Evolutionary conservation across 2,888 invertebrate species (phyloP).

Genomic region (Sabatieria punctata): DNA sequence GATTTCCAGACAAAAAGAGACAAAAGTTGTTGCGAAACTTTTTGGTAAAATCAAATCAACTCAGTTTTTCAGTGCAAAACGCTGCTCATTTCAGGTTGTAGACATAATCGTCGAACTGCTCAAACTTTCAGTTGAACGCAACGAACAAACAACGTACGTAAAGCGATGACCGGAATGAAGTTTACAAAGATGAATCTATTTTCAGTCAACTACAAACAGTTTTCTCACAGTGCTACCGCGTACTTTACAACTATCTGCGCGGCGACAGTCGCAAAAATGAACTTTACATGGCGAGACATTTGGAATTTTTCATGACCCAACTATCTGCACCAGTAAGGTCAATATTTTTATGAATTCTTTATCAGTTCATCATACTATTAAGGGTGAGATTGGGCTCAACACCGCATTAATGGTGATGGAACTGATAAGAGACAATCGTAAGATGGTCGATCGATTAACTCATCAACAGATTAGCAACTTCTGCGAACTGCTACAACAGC

Average conservation of each 20-base stretch:
- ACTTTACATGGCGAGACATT: slow-evolving; percentile 33
- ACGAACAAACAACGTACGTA: too few species aligned
- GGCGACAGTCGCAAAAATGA: slow-evolving; percentile 34
- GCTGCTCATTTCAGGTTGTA: slow-evolving; percentile 23
- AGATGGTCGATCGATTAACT: slow-evolving; percentile 32
- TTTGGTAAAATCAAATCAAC: slow-evolving; percentile 20
- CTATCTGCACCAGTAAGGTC: too few species aligned
- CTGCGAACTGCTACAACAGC: slow-evolving; percentile 26
- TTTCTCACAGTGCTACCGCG: slow-evolving; percentile 18
- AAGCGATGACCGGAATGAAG: too few species aligned
- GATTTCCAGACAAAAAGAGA: slow-evolving; percentile 28
- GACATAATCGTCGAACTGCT: slow-evolving; percentile 29
- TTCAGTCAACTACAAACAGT: too few species aligned
- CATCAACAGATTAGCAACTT: slow-evolving; percentile 29
- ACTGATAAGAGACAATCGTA: slow-evolving; percentile 31
- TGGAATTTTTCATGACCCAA: slow-evolving; percentile 35
- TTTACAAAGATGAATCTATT: too few species aligned
- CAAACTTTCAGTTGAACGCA: slow-evolving; percentile 17
- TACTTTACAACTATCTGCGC: slow-evolving; percentile 30
- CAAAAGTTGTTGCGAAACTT: slow-evolving; percentile 34
- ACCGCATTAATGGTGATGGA: slow-evolving; percentile 34
- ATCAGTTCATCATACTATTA: too few species aligned
- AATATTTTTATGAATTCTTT: slow-evolving; percentile 21
- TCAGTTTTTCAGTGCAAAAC: neutral
- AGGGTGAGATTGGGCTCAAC: slow-evolving; percentile 32